Evolutionary conservation across 2,797 vertebrate genomes (phyloP).

Genomic region (Tauraco hartlaubi): DNA sequence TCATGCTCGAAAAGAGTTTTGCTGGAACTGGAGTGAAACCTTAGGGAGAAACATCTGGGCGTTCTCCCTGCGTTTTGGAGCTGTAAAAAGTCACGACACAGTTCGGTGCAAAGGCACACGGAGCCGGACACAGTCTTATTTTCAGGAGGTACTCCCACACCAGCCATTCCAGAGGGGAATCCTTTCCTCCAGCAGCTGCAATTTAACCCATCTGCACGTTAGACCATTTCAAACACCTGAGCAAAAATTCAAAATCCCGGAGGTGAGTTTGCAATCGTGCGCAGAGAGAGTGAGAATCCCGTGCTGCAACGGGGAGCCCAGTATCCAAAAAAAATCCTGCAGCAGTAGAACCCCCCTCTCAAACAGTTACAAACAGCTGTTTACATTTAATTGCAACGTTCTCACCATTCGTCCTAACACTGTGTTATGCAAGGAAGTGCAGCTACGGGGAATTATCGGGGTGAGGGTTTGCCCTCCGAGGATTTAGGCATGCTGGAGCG

Average conservation of each 20-base stretch:
- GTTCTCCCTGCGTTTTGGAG: background rate
- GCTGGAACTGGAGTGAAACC: background rate
- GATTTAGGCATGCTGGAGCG: background rate
- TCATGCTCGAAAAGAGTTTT: background rate
- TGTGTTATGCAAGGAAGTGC: background rate
- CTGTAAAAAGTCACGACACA: background rate
- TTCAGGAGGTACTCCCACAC: background rate
- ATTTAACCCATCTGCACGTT: background rate
- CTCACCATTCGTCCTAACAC: background rate
- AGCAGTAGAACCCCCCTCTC: background rate
- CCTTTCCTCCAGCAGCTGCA: background rate
- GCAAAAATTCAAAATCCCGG: background rate
- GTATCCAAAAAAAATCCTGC: background rate
- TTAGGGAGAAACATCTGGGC: background rate
- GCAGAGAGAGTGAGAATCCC: background rate
- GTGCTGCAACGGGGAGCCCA: background rate
- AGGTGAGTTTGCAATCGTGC: background rate
- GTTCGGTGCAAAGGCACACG: background rate
- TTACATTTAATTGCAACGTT: background rate
- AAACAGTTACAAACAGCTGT: background rate
- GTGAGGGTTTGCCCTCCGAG: background rate
- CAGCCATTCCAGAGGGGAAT: background rate
- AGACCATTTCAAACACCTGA: background rate
- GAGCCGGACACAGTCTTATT: background rate
- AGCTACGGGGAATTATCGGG: background rate